Conservation (phyloP, 2,797 vertebrate species). For the Pempheris klunzingeri region DNA sequence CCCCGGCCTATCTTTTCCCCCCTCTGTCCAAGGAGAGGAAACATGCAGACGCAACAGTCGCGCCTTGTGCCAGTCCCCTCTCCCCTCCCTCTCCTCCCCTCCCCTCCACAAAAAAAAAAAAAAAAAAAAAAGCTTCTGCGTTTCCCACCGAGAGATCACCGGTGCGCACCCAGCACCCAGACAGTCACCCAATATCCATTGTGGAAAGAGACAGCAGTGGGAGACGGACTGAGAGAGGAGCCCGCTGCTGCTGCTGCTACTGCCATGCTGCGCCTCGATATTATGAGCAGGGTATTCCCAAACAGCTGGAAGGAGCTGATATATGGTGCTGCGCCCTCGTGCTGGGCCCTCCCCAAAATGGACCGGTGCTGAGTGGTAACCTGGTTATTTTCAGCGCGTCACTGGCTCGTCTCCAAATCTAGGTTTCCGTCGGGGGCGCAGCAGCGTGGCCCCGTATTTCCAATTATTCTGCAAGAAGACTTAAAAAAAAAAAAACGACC, state of each 20-base stretch:
- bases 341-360: slow-evolving; percentile 85
- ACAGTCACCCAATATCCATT: slow-evolving; percentile 68
- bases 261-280: slow-evolving; percentile 63
- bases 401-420: slow-evolving; percentile 76
- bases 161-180: slow-evolving; percentile 65
- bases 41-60: slow-evolving; percentile 78
- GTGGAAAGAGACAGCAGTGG: slow-evolving; percentile 20
- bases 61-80: slow-evolving; percentile 60
- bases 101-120: slow-evolving; percentile 10
- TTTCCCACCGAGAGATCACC: slow-evolving; percentile 62
- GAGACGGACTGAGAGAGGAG: slow-evolving; percentile 24
- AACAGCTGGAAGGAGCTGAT: slow-evolving; percentile 82
- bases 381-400: slow-evolving; percentile 85
- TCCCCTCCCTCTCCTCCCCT: not conserved
- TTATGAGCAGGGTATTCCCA: slow-evolving; percentile 76
- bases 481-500: slow-evolving; percentile 36
- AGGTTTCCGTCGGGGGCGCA: slow-evolving; percentile 68
- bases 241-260: slow-evolving; percentile 29
- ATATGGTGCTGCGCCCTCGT: slow-evolving; percentile 80
- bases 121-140: slow-evolving; percentile 31
- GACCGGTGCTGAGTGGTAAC: slow-evolving; percentile 82
- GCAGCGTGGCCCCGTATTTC: slow-evolving; percentile 44
- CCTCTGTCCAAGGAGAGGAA: slow-evolving; percentile 57
- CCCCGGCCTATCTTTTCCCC: slow-evolving; percentile 47
- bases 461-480: slow-evolving; percentile 56